phyloP scores from a whole-genome alignment of 2,888 invertebrate species.

The Ophion obscuratus region DNA sequence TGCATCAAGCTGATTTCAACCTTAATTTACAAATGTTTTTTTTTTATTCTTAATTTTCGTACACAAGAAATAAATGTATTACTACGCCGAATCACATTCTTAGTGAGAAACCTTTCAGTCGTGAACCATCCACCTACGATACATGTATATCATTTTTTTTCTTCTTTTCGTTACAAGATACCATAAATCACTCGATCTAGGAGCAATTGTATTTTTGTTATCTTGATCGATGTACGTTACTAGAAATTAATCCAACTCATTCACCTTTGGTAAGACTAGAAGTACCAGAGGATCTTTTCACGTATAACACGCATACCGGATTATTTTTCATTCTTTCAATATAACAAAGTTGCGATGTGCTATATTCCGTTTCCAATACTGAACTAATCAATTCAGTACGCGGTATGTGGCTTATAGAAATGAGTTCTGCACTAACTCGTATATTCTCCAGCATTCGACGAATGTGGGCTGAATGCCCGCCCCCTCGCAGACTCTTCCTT shows the following conservation, averaged over 20 bases:
- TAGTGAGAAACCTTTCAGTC: constrained; percentile 52
- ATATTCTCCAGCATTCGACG: background rate
- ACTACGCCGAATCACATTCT: constrained; percentile 59
- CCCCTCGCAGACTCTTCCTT: background rate
- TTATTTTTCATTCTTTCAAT: constrained; percentile 19
- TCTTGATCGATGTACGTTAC: constrained; percentile 40
- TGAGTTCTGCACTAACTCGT: constrained; percentile 27
- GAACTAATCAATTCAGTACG: constrained; percentile 20
- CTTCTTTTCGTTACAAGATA: constrained; percentile 48
- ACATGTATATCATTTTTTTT: constrained; percentile 32
- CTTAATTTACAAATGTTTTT: constrained; percentile 64
- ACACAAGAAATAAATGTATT: constrained; percentile 63
- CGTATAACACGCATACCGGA: constrained; percentile 65
- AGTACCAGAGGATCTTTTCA: constrained; percentile 70
- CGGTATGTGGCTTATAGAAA: constrained; percentile 17
- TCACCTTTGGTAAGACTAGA: constrained; percentile 73
- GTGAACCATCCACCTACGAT: constrained; percentile 58
- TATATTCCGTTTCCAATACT: constrained; percentile 30
- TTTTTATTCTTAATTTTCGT: constrained; percentile 37
- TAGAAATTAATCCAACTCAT: constrained; percentile 60
- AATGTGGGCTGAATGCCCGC: background rate
- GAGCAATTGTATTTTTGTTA: constrained; percentile 42
- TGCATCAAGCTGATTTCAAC: constrained; percentile 54
- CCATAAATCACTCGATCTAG: constrained; percentile 46
- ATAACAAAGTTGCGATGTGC: constrained; percentile 49